A percentile compares a stretch with the other conserved stretches of the same genome.
Conservation (phyloP, 2,888 invertebrate genomes). For the Lamellibrachia satsuma region DNA sequence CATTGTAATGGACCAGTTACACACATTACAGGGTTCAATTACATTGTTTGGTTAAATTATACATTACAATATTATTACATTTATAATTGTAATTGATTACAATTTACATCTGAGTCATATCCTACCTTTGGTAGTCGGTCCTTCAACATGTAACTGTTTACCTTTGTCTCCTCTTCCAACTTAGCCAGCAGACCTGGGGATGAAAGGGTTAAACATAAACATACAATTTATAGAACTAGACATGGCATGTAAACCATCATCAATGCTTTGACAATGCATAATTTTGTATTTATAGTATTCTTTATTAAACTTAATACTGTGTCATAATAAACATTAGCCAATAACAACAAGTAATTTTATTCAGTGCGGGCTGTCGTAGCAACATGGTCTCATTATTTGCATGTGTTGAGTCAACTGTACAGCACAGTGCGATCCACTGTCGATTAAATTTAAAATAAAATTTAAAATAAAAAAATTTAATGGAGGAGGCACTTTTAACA, state of each 20-base stretch:
- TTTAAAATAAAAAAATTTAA: too few species aligned
- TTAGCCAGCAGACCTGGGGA: constrained; percentile 73
- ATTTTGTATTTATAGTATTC: neutral
- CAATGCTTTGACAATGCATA: neutral
- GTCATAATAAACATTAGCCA: neutral
- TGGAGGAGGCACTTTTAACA: too few species aligned
- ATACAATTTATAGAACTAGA: neutral
- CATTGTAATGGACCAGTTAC: too few species aligned
- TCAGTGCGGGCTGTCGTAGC: too few species aligned
- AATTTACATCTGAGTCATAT: neutral
- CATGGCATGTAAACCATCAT: neutral
- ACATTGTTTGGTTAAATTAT: too few species aligned
- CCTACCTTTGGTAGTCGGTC: constrained; percentile 78
- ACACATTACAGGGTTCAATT: too few species aligned
- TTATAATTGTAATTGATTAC: neutral
- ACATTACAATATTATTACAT: neutral
- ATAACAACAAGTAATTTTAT: neutral
- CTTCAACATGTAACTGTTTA: constrained; percentile 79
- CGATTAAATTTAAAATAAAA: too few species aligned
- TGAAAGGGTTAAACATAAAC: neutral
- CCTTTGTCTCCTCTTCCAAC: constrained; percentile 80
- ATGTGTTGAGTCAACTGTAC: neutral
- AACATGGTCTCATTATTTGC: too few species aligned
- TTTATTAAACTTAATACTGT: neutral
- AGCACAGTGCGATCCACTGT: too few species aligned